Base-by-base conservation (phyloP, 2,113 vertebrate species). In the Pedionomus torquatus region DNA sequence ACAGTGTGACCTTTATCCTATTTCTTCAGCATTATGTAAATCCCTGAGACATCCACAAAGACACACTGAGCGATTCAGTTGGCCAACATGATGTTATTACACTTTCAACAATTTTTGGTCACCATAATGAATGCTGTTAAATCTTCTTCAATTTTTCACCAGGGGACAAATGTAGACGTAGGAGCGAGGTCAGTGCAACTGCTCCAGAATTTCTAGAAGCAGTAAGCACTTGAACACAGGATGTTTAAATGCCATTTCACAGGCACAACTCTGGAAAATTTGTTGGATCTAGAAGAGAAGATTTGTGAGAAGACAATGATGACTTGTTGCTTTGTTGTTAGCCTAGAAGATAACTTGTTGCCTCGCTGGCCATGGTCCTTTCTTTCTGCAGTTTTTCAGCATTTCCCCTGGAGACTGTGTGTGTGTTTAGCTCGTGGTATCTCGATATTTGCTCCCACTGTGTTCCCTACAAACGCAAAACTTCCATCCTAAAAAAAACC, bases 161-260 rank as follows among this genome's bases (percentile, higher is more conserved):
- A n/a, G 35, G 11, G 12, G 9, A 60, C 35, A 64, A 64, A 31
- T 0, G 1, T 1, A 31, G 52, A 68, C 0, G 0, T 4, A 9
- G 20, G 43, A 44, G 10, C 0, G 2, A 74, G 30, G 33, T 26
- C 46, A 89, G 21, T 5, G 8, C 19, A 30, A 15, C 4, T 13
- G 4, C 18, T 87, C n/a, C 12, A 60, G n/a, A 68, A 43, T 28
- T 78, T 49, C 35, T 51, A 64, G 54, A 57, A 69, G 44, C 43
- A 12, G 1, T 1, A 9, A 71, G 9, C 25, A 41, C 71, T 81
- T 87, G 71, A 55, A 81, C 82, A 64, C 0, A 2, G 33, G 25
- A 48, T 7, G 31, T 70, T 83, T 65, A 49, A 90, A 82, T 7
- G 48, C 7, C 37, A 26, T 43, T 90, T 77, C 25, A 31, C 58